Conservation (phyloP, 1,140 invertebrate genomes). For the Macrobrachium nipponense region DNA sequence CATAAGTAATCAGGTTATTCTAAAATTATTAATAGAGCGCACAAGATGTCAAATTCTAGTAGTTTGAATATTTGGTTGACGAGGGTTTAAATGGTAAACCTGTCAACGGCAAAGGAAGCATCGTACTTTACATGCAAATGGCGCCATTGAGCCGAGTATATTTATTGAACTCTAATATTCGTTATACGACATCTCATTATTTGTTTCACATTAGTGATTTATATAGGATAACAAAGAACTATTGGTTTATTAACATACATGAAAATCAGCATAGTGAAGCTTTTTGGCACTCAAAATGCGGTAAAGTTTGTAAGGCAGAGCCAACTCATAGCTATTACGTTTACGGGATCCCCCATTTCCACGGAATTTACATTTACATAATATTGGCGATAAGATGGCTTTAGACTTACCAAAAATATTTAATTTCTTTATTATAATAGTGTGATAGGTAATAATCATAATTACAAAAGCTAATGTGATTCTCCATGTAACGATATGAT, state of each 20-base stretch:
- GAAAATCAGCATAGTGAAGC: too few relatives aligned
- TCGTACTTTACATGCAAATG: slow-evolving; percentile 53
- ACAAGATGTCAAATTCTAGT: background rate
- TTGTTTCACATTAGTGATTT: background rate
- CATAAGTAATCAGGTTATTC: too few relatives aligned
- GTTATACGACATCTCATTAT: background rate
- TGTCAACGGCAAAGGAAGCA: slow-evolving; percentile 15
- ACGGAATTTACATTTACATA: background rate
- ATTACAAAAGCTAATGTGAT: background rate
- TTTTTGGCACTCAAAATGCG: slow-evolving; percentile 39
- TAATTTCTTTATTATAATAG: too few relatives aligned
- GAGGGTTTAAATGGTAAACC: slow-evolving; percentile 27
- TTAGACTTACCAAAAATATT: background rate
- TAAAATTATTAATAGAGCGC: background rate
- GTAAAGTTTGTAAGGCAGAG: slow-evolving; percentile 57
- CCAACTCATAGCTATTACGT: slow-evolving; percentile 56
- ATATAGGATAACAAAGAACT: background rate
- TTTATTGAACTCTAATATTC: background rate
- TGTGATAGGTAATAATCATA: too few relatives aligned
- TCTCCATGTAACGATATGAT: background rate
- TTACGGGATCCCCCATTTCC: background rate
- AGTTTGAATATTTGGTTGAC: background rate
- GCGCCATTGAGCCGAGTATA: slow-evolving; percentile 24
- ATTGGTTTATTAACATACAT: background rate
- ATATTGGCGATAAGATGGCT: background rate